Conservation (phyloP, 2,113 vertebrate species). For the Corythaixoides concolor region DNA sequence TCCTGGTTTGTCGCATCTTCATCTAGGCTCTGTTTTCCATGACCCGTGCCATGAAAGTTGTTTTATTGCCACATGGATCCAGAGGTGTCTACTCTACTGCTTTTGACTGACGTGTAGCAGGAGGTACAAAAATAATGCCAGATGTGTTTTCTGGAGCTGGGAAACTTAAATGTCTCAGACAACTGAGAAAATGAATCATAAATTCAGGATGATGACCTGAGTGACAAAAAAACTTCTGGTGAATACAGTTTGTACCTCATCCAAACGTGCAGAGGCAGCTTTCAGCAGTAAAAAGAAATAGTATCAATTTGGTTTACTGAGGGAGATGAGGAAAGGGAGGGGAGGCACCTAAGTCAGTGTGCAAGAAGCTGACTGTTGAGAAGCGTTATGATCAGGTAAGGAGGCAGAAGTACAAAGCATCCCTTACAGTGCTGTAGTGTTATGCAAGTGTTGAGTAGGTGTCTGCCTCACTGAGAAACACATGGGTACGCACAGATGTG, state of each 20-base stretch:
- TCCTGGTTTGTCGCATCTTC: not conserved
- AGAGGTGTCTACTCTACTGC: not conserved
- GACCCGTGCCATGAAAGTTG: not conserved
- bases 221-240: not conserved
- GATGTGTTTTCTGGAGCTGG: not conserved
- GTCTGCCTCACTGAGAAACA: not conserved
- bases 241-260: not conserved
- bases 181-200: slow-evolving; percentile 18
- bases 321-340: not conserved
- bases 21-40: not conserved
- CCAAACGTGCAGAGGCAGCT: not conserved
- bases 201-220: not conserved
- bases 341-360: not conserved
- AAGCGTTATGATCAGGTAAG: not conserved
- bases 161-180: not conserved
- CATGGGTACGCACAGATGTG: not conserved
- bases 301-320: not conserved
- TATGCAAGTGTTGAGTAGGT: not conserved
- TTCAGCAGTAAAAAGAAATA: not conserved
- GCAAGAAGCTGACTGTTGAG: not conserved
- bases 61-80: not conserved
- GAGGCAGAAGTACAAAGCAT: not conserved
- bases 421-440: not conserved
- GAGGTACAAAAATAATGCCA: not conserved
- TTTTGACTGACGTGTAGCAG: not conserved